Evolutionary conservation across 2,888 invertebrate species (phyloP).

Genomic region (Cephus spinipes): DNA sequence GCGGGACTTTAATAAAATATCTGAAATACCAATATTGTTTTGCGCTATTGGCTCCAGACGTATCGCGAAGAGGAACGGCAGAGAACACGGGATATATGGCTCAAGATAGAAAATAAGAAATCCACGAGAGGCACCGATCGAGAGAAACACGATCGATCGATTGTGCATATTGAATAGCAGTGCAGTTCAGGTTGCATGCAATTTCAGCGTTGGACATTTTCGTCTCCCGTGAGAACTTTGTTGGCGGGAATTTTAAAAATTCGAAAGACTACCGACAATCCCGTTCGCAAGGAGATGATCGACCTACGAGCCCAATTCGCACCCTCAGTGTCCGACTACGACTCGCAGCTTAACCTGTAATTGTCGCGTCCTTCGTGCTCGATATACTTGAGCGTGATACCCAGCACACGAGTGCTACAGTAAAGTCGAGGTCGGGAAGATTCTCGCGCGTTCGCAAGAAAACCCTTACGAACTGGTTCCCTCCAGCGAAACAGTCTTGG

Average conservation of each 20-base stretch:
- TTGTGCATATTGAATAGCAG: no score
- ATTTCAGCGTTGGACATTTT: neutral
- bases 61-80: neutral
- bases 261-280: no score
- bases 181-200: neutral
- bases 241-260: no score
- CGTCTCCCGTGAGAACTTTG: neutral
- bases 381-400: no score
- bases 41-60: neutral
- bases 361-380: no score
- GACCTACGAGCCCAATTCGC: neutral
- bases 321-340: neutral
- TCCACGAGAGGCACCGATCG: no score
- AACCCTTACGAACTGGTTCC: neutral
- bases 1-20: slow-evolving; percentile 63
- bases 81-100: neutral
- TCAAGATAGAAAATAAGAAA: neutral
- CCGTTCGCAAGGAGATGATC: no score
- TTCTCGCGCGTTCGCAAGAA: neutral
- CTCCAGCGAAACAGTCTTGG: neutral
- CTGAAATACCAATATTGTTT: slow-evolving; percentile 57
- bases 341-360: no score
- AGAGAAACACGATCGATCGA: no score
- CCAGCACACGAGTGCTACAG: no score
- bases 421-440: no score